These are phyloP conservation scores for Drosophila demipolita DNA, from an alignment of 2,888 invertebrate species.

Conservation along the genomic window DNA sequence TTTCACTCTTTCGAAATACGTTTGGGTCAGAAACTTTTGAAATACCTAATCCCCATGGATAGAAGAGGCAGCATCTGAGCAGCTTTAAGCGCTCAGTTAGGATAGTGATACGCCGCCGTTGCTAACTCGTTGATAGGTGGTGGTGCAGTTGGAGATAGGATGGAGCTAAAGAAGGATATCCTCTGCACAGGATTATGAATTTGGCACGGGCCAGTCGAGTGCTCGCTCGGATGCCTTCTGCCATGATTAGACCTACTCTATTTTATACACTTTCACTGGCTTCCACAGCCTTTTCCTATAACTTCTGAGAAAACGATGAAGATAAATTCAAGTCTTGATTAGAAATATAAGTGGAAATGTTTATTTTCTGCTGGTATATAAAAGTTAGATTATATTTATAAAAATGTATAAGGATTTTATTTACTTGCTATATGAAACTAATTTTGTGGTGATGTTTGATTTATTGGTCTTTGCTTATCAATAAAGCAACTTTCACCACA, in stretches of 20 bases:
- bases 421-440: not conserved
- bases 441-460: not conserved
- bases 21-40: constrained; percentile 81
- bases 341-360: not conserved
- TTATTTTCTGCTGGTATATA: not conserved
- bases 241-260: constrained; percentile 46
- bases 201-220: constrained; percentile 31
- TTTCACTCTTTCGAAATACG: constrained; percentile 60
- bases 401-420: not conserved
- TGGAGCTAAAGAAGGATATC: not conserved
- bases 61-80: constrained; percentile 50
- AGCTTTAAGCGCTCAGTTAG: constrained; percentile 53
- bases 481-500: not conserved
- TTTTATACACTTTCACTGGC: constrained; percentile 21
- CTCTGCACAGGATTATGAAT: constrained; percentile 49
- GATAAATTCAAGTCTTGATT: not conserved
- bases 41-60: constrained; percentile 71
- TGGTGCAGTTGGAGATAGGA: not conserved
- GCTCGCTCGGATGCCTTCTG: constrained; percentile 27
- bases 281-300: not conserved
- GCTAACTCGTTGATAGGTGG: constrained; percentile 7
- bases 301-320: not conserved
- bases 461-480: too few relatives aligned
- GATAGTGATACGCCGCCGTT: constrained; percentile 38
- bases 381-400: not conserved